Evolutionary conservation across 2,797 vertebrate genomes (phyloP), one percentile per base, ranked within the genome.

Genomic region (Todus mexicanus): DNA sequence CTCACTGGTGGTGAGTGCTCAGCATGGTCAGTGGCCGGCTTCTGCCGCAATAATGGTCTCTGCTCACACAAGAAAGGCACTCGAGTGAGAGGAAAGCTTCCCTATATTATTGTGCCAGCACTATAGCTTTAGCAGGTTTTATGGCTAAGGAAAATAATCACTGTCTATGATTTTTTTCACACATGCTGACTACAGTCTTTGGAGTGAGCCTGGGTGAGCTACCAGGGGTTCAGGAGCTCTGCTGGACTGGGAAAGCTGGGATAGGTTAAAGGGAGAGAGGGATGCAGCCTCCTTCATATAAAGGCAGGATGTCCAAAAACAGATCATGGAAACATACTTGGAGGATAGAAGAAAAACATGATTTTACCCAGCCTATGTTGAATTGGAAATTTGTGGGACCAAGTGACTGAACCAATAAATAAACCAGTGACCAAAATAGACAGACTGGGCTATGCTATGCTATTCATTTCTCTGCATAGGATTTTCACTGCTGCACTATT

Each of bases 1-100:
- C 64, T 56, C 50, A 3, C 11, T 0, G 4, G 15, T 3, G 4
- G 26, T 0, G 1, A 74, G 26, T 2, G 4, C 37, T 31, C 31
- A 31, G 47, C 6, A 13, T 9, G 9, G 33, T 15, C 65, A 59
- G 48, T 9, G 7, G 19, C 61, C n/a, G 63, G 15, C 63, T 80
- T 60, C 66, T 84, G 70, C 47, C 59, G 38, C 6, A 1, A 2
- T 33, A 27, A 7, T 0, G 0, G 6, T 54, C 23, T 37, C 50
- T 21, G 48, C 22, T 78, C 37, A 11, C 18, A 15, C 0, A 13
- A 57, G 63, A 31, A 42, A 61, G 59, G 47, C 35, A 11, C 27
- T 69, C 0, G 0, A 77, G 50, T 11, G 59, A 75, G 51, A 53
- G 35, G 22, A 81, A 80, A n/a, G 11, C n/a, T 88, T 70, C 56